These are phyloP conservation scores for Drosophila nigrodunni DNA, from an alignment of 1,140 invertebrate species.

Conservation along the genomic window DNA sequence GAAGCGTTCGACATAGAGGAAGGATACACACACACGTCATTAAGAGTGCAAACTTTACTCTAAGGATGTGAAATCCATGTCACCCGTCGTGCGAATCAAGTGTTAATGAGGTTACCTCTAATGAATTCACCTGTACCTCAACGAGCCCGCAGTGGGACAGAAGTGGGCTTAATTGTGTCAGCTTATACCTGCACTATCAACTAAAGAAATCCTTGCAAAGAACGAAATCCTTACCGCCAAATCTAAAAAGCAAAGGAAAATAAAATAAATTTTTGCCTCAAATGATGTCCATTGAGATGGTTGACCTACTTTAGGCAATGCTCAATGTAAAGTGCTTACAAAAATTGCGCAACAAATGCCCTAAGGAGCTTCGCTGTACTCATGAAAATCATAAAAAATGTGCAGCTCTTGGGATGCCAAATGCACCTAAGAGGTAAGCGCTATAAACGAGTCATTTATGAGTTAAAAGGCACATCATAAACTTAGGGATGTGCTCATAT, in stretches of 20 bases:
- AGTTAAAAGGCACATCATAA: conserved; percentile 16
- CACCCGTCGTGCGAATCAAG: conserved; percentile 35
- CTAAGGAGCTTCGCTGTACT: conserved; percentile 31
- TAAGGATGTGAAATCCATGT: conserved; percentile 27
- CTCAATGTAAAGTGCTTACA: conserved; percentile 36
- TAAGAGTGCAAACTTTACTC: not conserved
- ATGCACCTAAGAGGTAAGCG: conserved; percentile 8
- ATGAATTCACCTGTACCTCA: conserved; percentile 39
- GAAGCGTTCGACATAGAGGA: not conserved
- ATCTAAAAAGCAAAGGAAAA: conserved; percentile 7
- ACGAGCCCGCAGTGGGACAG: not conserved
- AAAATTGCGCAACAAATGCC: conserved; percentile 62
- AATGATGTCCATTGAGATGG: conserved; percentile 10
- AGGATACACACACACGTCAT: conserved; percentile 13
- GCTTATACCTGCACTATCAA: conserved; percentile 53
- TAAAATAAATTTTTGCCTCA: conserved; percentile 7
- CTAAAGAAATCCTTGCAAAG: conserved; percentile 33
- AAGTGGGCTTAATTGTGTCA: conserved; percentile 62
- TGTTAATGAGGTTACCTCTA: conserved; percentile 62
- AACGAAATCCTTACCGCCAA: conserved; percentile 34
- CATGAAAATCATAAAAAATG: conserved; percentile 29
- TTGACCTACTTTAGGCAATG: conserved; percentile 39
- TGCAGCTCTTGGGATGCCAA: conserved; percentile 31
- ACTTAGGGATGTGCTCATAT: not conserved
- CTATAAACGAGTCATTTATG: conserved; percentile 38